phyloP scores from a whole-genome alignment of 1,140 invertebrate species.

The Homalodisca vitripennis region DNA sequence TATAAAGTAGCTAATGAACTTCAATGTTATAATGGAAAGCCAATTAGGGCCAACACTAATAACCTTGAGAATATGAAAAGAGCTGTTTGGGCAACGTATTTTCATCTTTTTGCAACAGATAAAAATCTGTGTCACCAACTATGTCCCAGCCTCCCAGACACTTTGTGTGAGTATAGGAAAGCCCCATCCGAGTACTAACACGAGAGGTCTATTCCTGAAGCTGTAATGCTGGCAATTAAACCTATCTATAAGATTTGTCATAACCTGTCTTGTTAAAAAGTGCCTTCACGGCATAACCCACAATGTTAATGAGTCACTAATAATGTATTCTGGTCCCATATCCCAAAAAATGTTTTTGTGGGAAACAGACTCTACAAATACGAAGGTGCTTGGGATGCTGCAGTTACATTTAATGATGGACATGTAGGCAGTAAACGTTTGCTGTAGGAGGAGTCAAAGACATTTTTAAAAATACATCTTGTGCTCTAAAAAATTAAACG shows the following conservation, averaged over 20 bases:
- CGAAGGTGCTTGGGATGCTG: constrained; percentile 25
- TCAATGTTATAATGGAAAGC: constrained; percentile 30
- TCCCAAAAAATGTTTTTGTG: constrained; percentile 20
- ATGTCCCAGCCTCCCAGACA: constrained; percentile 38
- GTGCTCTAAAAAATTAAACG: background rate
- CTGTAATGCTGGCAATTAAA: constrained; percentile 27
- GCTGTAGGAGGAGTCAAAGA: constrained; percentile 21
- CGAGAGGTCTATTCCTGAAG: background rate
- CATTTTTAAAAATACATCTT: background rate
- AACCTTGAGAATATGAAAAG: constrained; percentile 44
- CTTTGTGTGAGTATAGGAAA: constrained; percentile 42
- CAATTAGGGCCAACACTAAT: constrained; percentile 36
- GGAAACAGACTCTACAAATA: constrained; percentile 6
- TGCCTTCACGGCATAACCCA: constrained; percentile 20
- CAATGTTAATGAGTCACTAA: constrained; percentile 19
- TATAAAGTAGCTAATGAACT: constrained; percentile 4
- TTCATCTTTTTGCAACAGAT: constrained; percentile 44
- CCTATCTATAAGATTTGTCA: constrained; percentile 36
- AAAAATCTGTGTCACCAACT: constrained; percentile 41
- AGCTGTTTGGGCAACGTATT: constrained; percentile 45
- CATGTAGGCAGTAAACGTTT: constrained; percentile 33
- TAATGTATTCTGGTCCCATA: constrained; percentile 3
- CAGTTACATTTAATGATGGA: constrained; percentile 29
- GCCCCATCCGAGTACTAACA: constrained; percentile 32
- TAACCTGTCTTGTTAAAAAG: constrained; percentile 1